A percentile compares a stretch with the other conserved stretches of the same genome.
Evolutionary conservation across 2,113 vertebrate genomes (phyloP).

Genomic region (Hylia prasina): DNA sequence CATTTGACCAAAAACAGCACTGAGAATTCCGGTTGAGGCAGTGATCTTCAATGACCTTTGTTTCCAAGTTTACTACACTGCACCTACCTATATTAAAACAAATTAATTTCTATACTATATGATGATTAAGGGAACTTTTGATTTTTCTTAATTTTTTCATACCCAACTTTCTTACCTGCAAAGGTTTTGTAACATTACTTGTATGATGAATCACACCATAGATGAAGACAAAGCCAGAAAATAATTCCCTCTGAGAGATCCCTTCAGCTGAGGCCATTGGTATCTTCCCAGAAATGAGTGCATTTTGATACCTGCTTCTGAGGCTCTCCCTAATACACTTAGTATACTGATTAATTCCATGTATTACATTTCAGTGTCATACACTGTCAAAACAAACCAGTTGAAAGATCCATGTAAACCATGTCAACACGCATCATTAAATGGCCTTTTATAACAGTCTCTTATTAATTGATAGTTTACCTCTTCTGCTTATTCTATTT

Average conservation of each 20-base stretch:
- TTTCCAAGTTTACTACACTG: neutral
- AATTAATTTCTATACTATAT: neutral
- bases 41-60: neutral
- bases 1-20: neutral
- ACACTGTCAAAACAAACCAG: neutral
- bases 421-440: neutral
- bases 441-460: neutral
- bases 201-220: neutral
- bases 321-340: neutral
- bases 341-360: neutral
- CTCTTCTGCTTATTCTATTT: neutral
- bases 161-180: neutral
- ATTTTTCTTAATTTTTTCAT: neutral
- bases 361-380: neutral
- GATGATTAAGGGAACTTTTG: neutral
- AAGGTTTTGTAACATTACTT: neutral
- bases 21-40: neutral
- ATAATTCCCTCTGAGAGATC: neutral
- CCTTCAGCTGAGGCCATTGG: neutral
- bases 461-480: neutral
- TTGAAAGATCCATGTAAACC: neutral
- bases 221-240: neutral
- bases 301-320: neutral
- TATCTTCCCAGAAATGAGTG: neutral
- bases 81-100: neutral